Base-by-base conservation (phyloP, 2,113 vertebrate species). In the Dipodomys merriami region DNA sequence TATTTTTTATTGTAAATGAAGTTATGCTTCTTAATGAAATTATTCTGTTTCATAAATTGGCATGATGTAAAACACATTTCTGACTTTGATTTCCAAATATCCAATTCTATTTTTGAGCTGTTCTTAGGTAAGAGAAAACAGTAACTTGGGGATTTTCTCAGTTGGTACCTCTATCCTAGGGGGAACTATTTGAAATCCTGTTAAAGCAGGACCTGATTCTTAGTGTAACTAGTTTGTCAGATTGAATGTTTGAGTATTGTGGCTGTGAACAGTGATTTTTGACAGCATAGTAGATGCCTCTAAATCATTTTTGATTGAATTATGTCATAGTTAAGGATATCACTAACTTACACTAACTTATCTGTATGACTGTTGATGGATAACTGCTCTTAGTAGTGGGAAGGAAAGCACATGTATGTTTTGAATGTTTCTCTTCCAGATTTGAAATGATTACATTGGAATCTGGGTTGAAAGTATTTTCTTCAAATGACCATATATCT, bases 231-330 rank as follows among this genome's bases (percentile, higher is more conserved):
- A 27, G 57, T 76, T 77, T 91, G 78, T 94, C 79, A 91, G 30
- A 25, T 90, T 88, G 69, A 93, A 53, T 85, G 35, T 53, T 87
- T 90, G 62, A 96, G 74, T 87, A 25, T 30, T 90, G 83, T 62
- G 49, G 67, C 78, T 85, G 20, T 95, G n/a, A 46, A 74, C 85
- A 95, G 87, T 95, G 71, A 91, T 87, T 94, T 95, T 91, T 96
- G 94, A 95, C 91, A 95, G 53, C n/a, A 46, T 94, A 94, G 93
- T 93, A 33, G 82, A 94, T 87, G 46, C 87, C 64, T 30, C 68
- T 8, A 93, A 96, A 94, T 91, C 69, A 84, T 67, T 85, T 90
- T 95, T 95, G 64, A 94, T 93, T 91, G 91, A 95, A 95, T 95
- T 90, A 90, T 90, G 60, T 94, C 87, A 85, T 83, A 68, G 60